Base-by-base conservation (phyloP, 2,888 invertebrate genomes). In the Panzeria rudis region DNA sequence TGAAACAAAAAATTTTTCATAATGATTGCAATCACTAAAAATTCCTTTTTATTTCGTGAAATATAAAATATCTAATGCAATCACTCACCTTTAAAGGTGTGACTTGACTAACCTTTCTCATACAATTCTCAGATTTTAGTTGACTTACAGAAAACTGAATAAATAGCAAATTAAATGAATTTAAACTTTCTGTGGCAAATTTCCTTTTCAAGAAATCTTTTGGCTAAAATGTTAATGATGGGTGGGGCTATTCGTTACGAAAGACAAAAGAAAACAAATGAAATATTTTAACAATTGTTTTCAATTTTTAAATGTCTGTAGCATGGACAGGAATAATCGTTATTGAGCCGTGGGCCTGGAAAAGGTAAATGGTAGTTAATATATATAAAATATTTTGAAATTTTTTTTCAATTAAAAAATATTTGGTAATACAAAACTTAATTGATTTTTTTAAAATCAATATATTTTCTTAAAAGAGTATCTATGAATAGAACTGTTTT, bases 241-340 rank as follows among this genome's bases (percentile, higher is more conserved):
- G 44, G 8, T 56, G 41, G 11, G 13, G 13, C 32, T 29, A 44
- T 17, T 3, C 44, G 59, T 0, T 44, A 7, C 2, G 7, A 47
- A 35, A 23, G 20, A 35, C n/a, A 73, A 61, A 73, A 50, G 35
- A 50, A 35, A 59, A n/a, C 1, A 47, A 61, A 61, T 59, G 7
- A 47, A 72, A 54, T n/a, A 23, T 54, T 69, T 54, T 15, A n/a
- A 68, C 35, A 69, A 69, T 38, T 25, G 11, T 25, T 69, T 69
- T 25, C 23, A 69, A 38, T 54, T 56, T 41, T 41, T n/a, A 7
- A 5, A 32, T 35, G 44, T 29, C 5, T 9, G 20, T 41, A 56
- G 23, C 56, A 56, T 25, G 23, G 15, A 1, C 20, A 54, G 29
- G 3, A 56, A 32, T 32, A 20, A 17, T 35, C 20, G 13, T 29